phyloP scores from a whole-genome alignment of 2,797 vertebrate species.

The Arctocebus calabarensis region DNA sequence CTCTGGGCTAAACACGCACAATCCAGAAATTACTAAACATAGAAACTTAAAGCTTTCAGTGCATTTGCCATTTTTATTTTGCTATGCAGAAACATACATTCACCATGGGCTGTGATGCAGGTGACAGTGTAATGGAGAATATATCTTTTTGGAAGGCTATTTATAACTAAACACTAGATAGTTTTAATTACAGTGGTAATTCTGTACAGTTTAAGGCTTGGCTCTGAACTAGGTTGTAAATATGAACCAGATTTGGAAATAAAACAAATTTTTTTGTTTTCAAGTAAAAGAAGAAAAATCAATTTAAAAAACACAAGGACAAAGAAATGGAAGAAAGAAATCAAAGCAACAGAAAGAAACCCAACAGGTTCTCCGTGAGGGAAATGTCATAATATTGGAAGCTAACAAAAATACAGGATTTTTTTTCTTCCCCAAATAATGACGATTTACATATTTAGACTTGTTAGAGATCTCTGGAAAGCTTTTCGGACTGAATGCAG shows the following conservation, averaged over 20 bases:
- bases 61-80: conserved; percentile 93
- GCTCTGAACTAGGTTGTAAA: conserved; percentile 91
- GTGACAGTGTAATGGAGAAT: conserved; percentile 87
- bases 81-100: conserved; percentile 92
- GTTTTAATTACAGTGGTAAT: conserved; percentile 87
- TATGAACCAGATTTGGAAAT: conserved; percentile 89
- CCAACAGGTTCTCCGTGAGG: conserved; percentile 86
- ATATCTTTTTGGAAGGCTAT: conserved; percentile 86
- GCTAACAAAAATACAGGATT: conserved; percentile 88
- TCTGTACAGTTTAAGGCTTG: conserved; percentile 95
- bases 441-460: conserved; percentile 87
- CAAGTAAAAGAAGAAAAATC: conserved; percentile 87
- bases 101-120: conserved; percentile 89
- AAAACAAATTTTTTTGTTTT: conserved; percentile 84
- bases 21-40: conserved; percentile 86
- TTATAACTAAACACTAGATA: conserved; percentile 87
- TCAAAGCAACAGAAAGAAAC: conserved; percentile 85
- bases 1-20: conserved; percentile 82
- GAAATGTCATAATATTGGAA: conserved; percentile 85
- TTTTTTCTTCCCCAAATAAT: conserved; percentile 85
- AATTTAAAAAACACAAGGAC: conserved; percentile 71
- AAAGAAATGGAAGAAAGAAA: conserved; percentile 72
- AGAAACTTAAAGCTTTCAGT: conserved; percentile 87
- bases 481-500: conserved; percentile 79
- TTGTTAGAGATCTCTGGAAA: conserved; percentile 82